These are phyloP conservation scores for Oopsacas minuta DNA, from an alignment of 37 sponge, comb jelly and placozoan species.

Conservation along the genomic window DNA sequence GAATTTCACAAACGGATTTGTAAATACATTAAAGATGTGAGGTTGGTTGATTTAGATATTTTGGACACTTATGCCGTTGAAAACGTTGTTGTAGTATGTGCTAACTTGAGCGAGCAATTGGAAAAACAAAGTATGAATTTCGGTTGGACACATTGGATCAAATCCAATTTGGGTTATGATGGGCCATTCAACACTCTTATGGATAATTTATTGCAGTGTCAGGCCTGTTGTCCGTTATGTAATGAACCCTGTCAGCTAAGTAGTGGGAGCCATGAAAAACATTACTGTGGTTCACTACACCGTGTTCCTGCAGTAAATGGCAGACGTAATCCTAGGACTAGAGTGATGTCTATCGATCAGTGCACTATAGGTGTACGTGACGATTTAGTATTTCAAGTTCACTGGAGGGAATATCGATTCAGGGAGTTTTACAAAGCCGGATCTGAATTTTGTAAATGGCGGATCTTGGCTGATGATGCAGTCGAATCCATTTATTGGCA, in stretches of 20 bases:
- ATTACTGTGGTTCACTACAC: slow-evolving; percentile 9
- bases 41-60: not conserved
- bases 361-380: not conserved
- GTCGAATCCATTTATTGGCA: not conserved
- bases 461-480: not conserved
- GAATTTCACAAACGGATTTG: not conserved
- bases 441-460: not conserved
- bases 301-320: not conserved
- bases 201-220: not conserved
- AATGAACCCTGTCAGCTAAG: slow-evolving; percentile 4
- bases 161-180: not conserved
- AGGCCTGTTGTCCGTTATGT: not conserved
- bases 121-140: not conserved
- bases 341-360: not conserved
- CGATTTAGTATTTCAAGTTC: not conserved
- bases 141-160: not conserved
- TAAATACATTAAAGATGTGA: not conserved
- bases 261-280: not conserved
- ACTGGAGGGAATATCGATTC: too few relatives aligned
- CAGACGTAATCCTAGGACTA: not conserved
- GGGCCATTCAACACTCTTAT: not conserved
- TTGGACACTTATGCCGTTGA: not conserved
- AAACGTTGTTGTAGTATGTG: not conserved
- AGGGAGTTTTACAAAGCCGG: not conserved
- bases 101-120: not conserved